Evolutionary conservation across 2,797 vertebrate species (phyloP).

Genomic region (Zonotrichia albicollis): DNA sequence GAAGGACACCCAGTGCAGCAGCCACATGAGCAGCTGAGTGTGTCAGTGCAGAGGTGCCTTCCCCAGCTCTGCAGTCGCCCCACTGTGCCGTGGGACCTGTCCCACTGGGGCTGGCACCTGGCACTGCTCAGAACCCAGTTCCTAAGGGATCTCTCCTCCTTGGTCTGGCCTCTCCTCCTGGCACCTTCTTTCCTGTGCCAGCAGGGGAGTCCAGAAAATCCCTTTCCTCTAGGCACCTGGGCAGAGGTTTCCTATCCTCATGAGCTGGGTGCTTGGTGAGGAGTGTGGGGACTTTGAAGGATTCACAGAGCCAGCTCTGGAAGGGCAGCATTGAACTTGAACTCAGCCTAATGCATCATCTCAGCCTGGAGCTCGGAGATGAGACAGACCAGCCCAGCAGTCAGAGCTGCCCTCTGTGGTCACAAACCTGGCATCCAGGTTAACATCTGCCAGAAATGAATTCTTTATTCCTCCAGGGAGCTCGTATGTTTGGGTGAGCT

Average conservation of each 20-base stretch:
- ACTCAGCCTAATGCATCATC: accelerated
- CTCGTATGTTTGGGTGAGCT: accelerated
- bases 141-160: neutral
- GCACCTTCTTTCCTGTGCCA: neutral
- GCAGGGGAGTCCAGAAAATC: neutral
- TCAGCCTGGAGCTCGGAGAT: neutral
- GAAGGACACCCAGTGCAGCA: neutral
- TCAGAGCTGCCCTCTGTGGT: neutral
- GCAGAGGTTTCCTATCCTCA: neutral
- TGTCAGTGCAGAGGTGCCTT: accelerated
- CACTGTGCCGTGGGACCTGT: accelerated
- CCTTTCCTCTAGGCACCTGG: neutral
- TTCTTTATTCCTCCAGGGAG: neutral
- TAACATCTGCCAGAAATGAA: neutral
- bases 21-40: neutral
- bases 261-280: neutral
- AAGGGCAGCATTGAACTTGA: neutral
- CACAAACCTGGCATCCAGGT: neutral
- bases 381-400: neutral
- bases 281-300: accelerated
- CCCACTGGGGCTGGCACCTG: neutral
- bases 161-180: neutral
- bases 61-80: accelerated
- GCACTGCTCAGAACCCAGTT: accelerated
- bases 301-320: accelerated